Evolutionary conservation across 37 sponge, comb jelly and placozoan genomes (phyloP), one percentile per base, ranked within the genome.

Genomic region (Aplysina aerophoba): DNA sequence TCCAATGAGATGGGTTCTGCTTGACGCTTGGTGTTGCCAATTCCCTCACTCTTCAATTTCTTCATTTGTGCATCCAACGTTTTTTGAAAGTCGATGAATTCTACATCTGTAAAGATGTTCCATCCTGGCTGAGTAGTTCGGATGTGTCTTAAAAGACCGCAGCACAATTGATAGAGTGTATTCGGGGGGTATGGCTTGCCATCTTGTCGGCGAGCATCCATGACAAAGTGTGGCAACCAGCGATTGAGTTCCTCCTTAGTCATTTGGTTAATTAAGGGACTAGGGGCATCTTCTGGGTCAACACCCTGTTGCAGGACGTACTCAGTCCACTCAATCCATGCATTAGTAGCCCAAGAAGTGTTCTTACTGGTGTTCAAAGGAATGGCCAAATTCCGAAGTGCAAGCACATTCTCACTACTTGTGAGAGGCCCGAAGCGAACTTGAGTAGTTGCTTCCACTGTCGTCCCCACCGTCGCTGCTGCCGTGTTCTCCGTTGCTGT

Each of bases 31-130:
- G 30, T 65, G 66, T 65, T 61, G 4, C 88, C 88, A 1, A 88
- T 28, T 37, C 88, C 84, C n/a, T 74, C 50, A 28, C 59, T 33
- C 13, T 87, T 79, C 1, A 87, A 63, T 25, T 71, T 28, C 35
- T 86, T 86, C 87, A 88, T 88, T 75, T 82, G 64, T 22, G 74
- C 88, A 73, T 88, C 88, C 3, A 87, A 41, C 20, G 37, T 59
- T 61, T 40, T 22, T 56, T 81, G 73, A 73, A 88, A 88, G 34
- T 74, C 41, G 22, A 62, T 72, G 53, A 88, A 88, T 25, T 15
- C 27, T 14, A 79, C 15, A 58, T 88, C 88, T 40, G 50, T 41
- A 17, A 73, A 73, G 11, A 73, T 39, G 74, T 73, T 65, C 66
- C 66, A 65, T 25, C 66, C 27, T 31, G 74, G 60, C 17, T 53